These are phyloP conservation scores for Teleogryllus oceanicus DNA, from an alignment of 2,888 invertebrate species.

Conservation along the genomic window DNA sequence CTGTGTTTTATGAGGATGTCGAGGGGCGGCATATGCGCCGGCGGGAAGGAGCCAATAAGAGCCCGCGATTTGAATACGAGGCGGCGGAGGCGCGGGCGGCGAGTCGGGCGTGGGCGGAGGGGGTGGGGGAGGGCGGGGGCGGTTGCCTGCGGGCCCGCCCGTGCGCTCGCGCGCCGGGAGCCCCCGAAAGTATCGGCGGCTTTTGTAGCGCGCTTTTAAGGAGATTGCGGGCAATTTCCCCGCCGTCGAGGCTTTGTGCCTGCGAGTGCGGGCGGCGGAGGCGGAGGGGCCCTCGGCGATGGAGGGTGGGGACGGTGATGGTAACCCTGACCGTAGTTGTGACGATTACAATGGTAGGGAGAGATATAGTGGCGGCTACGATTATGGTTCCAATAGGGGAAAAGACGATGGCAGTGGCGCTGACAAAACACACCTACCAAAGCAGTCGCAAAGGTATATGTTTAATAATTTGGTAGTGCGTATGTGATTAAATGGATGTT, in stretches of 20 bases:
- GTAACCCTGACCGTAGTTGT: too few relatives aligned
- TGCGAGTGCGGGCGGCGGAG: neutral
- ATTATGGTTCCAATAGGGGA: too few relatives aligned
- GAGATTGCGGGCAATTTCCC: slow-evolving; percentile 10
- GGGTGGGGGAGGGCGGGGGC: neutral
- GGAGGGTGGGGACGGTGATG: too few relatives aligned
- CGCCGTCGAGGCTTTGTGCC: slow-evolving; percentile 1
- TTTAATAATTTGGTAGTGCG: too few relatives aligned
- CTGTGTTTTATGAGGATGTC: slow-evolving; percentile 18
- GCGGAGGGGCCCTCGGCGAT: neutral
- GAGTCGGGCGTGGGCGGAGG: neutral
- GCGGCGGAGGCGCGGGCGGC: neutral
- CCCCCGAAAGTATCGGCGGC: slow-evolving; percentile 18
- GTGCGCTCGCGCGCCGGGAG: slow-evolving; percentile 4
- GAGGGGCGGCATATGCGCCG: slow-evolving; percentile 18
- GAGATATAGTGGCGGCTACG: too few relatives aligned
- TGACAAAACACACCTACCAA: too few relatives aligned
- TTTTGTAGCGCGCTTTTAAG: slow-evolving; percentile 10
- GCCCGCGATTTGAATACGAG: slow-evolving; percentile 1
- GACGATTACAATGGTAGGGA: too few relatives aligned
- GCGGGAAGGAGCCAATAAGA: slow-evolving; percentile 18
- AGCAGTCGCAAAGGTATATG: too few relatives aligned
- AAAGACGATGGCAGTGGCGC: too few relatives aligned
- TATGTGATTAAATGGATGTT: too few relatives aligned
- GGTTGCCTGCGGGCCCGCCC: neutral